These are phyloP conservation scores for Spodoptera frugiperda DNA, from an alignment of 1,140 invertebrate genomes.

Conservation along the genomic window DNA sequence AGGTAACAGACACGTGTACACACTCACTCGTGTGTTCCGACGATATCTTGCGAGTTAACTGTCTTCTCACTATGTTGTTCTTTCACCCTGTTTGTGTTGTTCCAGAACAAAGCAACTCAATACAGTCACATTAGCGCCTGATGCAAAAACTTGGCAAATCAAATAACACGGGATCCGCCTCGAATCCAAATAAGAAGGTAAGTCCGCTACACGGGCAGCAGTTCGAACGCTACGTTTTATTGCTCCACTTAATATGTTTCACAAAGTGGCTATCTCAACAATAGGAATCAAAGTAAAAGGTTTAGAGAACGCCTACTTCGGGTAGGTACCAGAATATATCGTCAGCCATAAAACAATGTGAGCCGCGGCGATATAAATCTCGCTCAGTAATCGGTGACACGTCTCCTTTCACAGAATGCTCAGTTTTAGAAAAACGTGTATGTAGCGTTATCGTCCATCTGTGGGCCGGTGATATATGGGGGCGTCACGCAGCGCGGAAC, in stretches of 20 bases:
- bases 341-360: too few species aligned
- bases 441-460: not conserved
- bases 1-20: too few species aligned
- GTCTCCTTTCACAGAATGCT: not conserved
- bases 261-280: too few species aligned
- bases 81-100: conserved; percentile 25
- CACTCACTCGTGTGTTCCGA: too few species aligned
- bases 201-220: not conserved
- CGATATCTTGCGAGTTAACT: too few species aligned
- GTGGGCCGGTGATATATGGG: not conserved
- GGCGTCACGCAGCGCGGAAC: not conserved
- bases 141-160: conserved; percentile 34
- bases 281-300: too few species aligned
- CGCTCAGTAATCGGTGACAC: too few species aligned
- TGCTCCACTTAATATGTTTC: too few species aligned
- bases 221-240: not conserved
- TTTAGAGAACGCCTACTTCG: too few species aligned
- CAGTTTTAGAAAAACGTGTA: not conserved
- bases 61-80: conserved; percentile 3
- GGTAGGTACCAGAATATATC: too few species aligned
- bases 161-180: conserved; percentile 22
- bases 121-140: conserved; percentile 21
- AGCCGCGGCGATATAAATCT: too few species aligned
- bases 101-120: conserved; percentile 21
- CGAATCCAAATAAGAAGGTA: conserved; percentile 21